These are phyloP conservation scores for Grapholita molesta DNA, from an alignment of 1,140 invertebrate species.

Conservation along the genomic window DNA sequence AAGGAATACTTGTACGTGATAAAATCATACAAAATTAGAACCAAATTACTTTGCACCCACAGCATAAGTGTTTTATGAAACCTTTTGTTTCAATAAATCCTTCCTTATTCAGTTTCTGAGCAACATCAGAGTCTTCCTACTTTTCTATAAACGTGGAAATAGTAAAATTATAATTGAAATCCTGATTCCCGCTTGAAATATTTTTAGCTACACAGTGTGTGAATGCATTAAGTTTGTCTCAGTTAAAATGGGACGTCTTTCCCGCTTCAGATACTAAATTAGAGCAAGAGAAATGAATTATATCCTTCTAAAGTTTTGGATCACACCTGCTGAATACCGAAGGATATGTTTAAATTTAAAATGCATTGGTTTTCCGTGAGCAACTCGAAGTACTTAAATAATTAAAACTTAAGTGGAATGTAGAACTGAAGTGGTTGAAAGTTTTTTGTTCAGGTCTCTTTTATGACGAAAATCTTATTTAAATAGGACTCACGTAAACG, in stretches of 20 bases:
- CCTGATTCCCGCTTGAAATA: neutral
- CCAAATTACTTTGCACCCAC: no score
- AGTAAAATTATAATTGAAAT: neutral
- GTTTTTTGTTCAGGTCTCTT: neutral
- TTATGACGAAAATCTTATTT: no score
- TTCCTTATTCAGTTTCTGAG: neutral
- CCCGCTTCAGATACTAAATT: neutral
- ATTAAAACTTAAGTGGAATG: neutral
- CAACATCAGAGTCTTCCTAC: neutral
- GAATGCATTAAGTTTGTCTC: slow-evolving; percentile 9
- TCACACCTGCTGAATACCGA: neutral
- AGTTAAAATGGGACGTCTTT: slow-evolving; percentile 1
- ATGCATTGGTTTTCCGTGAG: neutral
- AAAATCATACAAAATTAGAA: no score
- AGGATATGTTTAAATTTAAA: neutral
- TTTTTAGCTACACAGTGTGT: neutral
- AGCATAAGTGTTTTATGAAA: no score
- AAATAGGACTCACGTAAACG: no score
- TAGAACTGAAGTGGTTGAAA: neutral
- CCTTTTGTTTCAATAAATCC: no score
- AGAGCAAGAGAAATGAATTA: slow-evolving; percentile 12
- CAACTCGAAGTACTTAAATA: neutral
- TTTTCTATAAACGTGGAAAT: neutral
- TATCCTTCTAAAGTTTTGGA: neutral
- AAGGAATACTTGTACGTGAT: no score